Evolutionary conservation across 2,797 vertebrate species (phyloP).

Genomic region (Heterohyrax brucei): DNA sequence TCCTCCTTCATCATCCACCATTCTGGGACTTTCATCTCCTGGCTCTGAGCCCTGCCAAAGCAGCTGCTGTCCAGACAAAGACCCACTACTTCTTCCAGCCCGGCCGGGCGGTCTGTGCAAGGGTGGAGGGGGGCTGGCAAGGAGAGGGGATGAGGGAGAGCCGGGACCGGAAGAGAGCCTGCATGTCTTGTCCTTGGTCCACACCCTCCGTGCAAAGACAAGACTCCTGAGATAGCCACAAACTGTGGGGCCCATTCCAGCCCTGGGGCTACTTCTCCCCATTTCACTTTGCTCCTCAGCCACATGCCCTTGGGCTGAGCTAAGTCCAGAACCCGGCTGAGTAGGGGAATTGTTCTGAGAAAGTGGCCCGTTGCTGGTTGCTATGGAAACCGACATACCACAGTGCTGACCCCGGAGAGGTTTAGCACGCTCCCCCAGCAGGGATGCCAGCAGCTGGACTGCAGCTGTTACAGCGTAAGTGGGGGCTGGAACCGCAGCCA

Average conservation of each 20-base stretch:
- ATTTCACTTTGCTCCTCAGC: conserved; percentile 79
- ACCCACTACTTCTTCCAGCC: conserved; percentile 67
- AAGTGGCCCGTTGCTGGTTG: conserved; percentile 94
- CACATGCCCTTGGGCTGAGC: conserved; percentile 91
- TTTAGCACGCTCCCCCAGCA: conserved; percentile 93
- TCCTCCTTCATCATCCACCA: neutral
- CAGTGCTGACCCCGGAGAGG: conserved; percentile 96
- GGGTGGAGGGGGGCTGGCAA: neutral
- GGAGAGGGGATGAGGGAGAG: neutral
- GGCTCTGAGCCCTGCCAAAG: conserved; percentile 45
- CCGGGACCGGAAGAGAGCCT: conserved; percentile 25
- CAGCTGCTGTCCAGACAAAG: conserved; percentile 84
- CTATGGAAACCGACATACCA: conserved; percentile 98
- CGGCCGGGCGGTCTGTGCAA: conserved; percentile 52
- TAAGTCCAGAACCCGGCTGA: conserved; percentile 91
- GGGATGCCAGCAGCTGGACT: conserved; percentile 96
- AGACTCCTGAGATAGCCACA: conserved; percentile 51
- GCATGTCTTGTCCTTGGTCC: conserved; percentile 39
- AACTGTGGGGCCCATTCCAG: conserved; percentile 61
- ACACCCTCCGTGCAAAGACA: conserved; percentile 17
- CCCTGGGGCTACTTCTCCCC: conserved; percentile 66
- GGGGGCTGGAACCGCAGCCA: conserved; percentile 84
- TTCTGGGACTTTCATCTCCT: conserved; percentile 41
- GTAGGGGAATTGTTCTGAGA: conserved; percentile 93
- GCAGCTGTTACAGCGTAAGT: conserved; percentile 94